Conservation (phyloP, 1,140 invertebrate species). For the Calycopis cecrops region DNA sequence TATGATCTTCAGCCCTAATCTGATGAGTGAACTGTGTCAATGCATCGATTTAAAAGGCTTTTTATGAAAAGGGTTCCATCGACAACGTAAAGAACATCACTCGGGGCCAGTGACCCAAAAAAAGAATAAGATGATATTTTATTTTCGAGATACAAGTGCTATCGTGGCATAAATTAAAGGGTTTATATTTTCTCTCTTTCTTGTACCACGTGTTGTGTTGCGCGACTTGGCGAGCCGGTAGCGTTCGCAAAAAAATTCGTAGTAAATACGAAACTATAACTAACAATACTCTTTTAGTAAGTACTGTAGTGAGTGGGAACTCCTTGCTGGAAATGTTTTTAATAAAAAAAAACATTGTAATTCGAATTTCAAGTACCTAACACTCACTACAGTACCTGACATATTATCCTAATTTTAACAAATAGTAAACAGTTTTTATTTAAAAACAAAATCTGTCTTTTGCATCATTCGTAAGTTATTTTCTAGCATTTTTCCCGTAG, state of each 20-base stretch:
- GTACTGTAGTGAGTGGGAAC: too few relatives aligned
- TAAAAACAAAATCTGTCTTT: too few relatives aligned
- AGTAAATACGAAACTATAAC: too few relatives aligned
- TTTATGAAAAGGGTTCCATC: conserved; percentile 17
- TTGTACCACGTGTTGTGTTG: conserved; percentile 60
- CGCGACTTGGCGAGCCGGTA: conserved; percentile 41
- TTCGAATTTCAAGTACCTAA: too few relatives aligned
- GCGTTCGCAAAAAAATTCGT: conserved; percentile 40
- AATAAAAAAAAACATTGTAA: too few relatives aligned
- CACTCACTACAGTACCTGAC: too few relatives aligned
- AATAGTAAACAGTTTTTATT: too few relatives aligned
- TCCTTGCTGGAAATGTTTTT: too few relatives aligned
- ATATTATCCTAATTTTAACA: too few relatives aligned
- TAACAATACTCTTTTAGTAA: too few relatives aligned
- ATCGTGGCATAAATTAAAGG: conserved; percentile 73
- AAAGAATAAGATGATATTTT: conserved; percentile 67
- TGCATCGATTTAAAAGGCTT: conserved; percentile 6
- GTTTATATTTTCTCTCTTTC: conserved; percentile 71
- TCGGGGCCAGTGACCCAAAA: conserved; percentile 62
- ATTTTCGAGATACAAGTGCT: conserved; percentile 71
- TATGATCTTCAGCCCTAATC: conserved; percentile 7
- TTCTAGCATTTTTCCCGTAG: too few relatives aligned
- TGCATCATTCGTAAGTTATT: too few relatives aligned
- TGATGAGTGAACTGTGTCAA: conserved; percentile 7
- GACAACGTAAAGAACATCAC: conserved; percentile 48